Conservation (phyloP, 2,888 invertebrate genomes). For the Napeogenes inachia region DNA sequence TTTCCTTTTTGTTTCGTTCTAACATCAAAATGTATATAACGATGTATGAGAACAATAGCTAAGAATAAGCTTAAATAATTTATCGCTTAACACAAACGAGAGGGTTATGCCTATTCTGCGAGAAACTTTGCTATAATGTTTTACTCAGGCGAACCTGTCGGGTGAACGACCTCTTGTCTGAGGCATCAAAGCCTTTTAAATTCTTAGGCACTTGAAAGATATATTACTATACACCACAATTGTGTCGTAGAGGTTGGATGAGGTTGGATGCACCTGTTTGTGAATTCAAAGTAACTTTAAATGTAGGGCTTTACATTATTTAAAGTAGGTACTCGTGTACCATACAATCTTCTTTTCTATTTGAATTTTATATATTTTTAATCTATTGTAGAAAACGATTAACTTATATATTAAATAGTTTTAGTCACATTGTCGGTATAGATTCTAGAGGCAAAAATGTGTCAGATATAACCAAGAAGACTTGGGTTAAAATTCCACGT, state of each 20-base stretch:
- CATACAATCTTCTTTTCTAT: too few relatives aligned
- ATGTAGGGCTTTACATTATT: neutral
- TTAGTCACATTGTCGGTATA: too few relatives aligned
- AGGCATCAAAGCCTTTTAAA: slow-evolving; percentile 3
- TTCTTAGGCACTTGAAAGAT: slow-evolving; percentile 5
- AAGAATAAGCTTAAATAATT: slow-evolving; percentile 6
- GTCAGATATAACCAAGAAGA: too few relatives aligned
- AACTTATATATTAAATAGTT: too few relatives aligned
- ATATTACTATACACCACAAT: neutral
- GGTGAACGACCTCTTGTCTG: slow-evolving; percentile 1
- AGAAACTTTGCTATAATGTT: neutral
- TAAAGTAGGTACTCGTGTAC: neutral
- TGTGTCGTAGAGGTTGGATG: neutral
- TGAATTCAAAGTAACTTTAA: neutral
- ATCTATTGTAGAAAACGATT: too few relatives aligned
- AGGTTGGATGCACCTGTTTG: neutral
- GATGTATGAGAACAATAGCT: slow-evolving; percentile 1
- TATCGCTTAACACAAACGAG: slow-evolving; percentile 1
- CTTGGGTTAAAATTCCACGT: too few relatives aligned
- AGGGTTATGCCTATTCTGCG: slow-evolving; percentile 2
- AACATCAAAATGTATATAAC: neutral
- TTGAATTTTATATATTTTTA: too few relatives aligned
- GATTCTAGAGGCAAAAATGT: too few relatives aligned
- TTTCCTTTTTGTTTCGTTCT: too few relatives aligned
- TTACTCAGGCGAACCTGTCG: slow-evolving; percentile 2